These are phyloP conservation scores for Asarcornis scutulata DNA, from an alignment of 2,113 vertebrate species.

Conservation along the genomic window DNA sequence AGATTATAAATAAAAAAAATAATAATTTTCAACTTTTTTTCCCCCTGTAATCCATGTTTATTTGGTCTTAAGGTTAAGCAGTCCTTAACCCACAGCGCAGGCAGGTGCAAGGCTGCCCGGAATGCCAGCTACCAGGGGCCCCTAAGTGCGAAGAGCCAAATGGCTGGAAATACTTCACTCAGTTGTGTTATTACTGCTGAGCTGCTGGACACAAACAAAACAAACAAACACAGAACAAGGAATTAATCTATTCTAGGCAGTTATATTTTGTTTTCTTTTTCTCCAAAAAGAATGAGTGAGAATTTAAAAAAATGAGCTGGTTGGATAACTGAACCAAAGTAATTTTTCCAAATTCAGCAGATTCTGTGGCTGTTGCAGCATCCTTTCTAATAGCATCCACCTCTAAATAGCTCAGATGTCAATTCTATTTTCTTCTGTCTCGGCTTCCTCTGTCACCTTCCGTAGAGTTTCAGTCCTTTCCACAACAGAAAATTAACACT, in stretches of 20 bases:
- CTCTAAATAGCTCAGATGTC: not conserved
- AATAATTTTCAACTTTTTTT: fast-evolving
- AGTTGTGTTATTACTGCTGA: too few relatives aligned
- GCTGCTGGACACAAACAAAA: not conserved
- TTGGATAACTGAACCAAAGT: not conserved
- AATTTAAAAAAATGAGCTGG: not conserved
- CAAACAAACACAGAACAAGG: not conserved
- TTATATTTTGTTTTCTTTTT: not conserved
- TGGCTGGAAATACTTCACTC: too few relatives aligned
- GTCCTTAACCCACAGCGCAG: not conserved
- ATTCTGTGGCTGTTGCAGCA: not conserved
- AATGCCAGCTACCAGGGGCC: not conserved
- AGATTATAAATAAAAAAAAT: not conserved
- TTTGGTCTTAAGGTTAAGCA: not conserved
- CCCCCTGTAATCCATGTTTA: not conserved
- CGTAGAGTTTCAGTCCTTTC: not conserved
- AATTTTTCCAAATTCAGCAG: not conserved
- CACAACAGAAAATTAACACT: not conserved
- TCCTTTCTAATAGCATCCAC: not conserved
- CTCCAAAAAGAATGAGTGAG: not conserved
- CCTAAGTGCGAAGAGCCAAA: too few relatives aligned
- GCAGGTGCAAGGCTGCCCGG: not conserved
- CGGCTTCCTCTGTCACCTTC: not conserved
- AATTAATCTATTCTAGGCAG: not conserved
- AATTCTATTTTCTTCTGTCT: not conserved